Evolutionary conservation across 2,888 invertebrate genomes (phyloP), one percentile per base, ranked within the genome.

Genomic region (Drosophila percnosoma): DNA sequence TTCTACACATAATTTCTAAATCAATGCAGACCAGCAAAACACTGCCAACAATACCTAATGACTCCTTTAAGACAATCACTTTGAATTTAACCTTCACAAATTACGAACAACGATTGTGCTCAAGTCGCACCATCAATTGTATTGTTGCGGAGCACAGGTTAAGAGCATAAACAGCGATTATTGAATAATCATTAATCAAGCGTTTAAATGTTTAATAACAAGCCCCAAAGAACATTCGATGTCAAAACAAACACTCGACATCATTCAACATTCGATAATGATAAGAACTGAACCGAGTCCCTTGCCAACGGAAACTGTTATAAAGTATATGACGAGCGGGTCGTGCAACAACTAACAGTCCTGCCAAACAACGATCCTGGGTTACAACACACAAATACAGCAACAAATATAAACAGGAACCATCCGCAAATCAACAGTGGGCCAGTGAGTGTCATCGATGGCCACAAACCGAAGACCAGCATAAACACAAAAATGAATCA

Each of bases 191-290:
- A 91, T 91, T 91, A 90, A 91, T 91, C 91, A 91, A 64, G 36
- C 29, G 53, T 31, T 70, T 78, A 80, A 82, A 74, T 83, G 81
- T 73, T 80, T 78, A 83, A 82, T 76, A 83, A 81, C 75, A 71
- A 74, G 69, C 73, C 73, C 60, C 81, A 60, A 49, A 75, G 76
- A 83, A 83, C 73, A 83, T 69, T 83, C 84, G 87, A 87, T 91
- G 92, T 92, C 92, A 92, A 92, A 92, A 92, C 90, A 93, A 90
- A 90, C 91, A 90, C 91, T 90, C 89, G 88, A 90, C 88, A 92
- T 91, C 91, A 92, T 92, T 91, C 91, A 92, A 91, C 91, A 91
- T 83, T 82, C 78, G 78, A 73, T 75, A 88, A 91, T 90, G 91
- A 92, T 91, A 91, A 83, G 75, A 55, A 66, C 68, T 65, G 70